Percentiles rank a stretch among this genome's conserved stretches.
These are phyloP conservation scores for Uloborus plumipes DNA, from an alignment of 2,888 invertebrate species.

Conservation along the genomic window DNA sequence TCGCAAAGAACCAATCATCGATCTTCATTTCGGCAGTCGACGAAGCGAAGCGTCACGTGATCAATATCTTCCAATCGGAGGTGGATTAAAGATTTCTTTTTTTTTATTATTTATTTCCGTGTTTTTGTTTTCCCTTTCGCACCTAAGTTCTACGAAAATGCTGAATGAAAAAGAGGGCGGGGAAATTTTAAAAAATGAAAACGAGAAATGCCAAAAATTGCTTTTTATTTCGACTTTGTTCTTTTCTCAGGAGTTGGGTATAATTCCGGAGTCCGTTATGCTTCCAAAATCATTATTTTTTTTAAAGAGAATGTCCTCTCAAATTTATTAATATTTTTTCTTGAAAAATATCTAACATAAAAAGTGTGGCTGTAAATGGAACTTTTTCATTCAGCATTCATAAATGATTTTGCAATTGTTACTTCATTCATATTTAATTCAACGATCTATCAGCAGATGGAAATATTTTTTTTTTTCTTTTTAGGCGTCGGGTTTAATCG, in stretches of 20 bases:
- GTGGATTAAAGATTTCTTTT: constrained; percentile 51
- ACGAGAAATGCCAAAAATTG: constrained; percentile 19
- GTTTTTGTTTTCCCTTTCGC: constrained; percentile 13
- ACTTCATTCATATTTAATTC: too few species aligned
- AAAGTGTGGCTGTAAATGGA: too few species aligned
- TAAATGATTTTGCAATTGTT: too few species aligned
- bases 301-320: too few species aligned
- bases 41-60: constrained; percentile 53
- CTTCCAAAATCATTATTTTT: constrained; percentile 14
- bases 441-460: too few species aligned
- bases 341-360: too few species aligned
- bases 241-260: background rate
- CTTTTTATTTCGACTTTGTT: constrained; percentile 9
- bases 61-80: constrained; percentile 62
- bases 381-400: too few species aligned
- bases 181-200: constrained; percentile 15
- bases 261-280: constrained; percentile 11
- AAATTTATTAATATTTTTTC: too few species aligned
- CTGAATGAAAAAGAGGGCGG: background rate
- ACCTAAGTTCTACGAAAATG: background rate
- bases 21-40: constrained; percentile 48
- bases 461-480: too few species aligned
- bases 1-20: constrained; percentile 45
- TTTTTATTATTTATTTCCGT: background rate
- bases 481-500: too few species aligned